phyloP scores from a whole-genome alignment of 2,113 vertebrate species.

The Takifugu flavidus region DNA sequence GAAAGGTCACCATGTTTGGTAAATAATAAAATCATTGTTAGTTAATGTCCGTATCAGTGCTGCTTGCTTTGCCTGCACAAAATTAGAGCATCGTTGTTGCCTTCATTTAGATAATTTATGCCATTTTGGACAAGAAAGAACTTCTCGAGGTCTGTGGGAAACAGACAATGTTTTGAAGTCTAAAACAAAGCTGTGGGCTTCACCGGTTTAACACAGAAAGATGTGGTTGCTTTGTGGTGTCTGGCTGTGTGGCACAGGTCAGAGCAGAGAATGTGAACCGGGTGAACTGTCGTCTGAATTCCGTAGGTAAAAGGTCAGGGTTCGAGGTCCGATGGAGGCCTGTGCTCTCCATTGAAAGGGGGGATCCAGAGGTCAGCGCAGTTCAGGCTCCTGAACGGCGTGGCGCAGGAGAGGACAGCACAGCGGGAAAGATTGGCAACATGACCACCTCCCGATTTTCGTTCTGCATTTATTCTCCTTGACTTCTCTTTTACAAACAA shows the following conservation, averaged over 20 bases:
- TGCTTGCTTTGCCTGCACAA: not conserved
- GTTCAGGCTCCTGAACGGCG: slow-evolving; percentile 18
- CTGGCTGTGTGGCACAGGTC: slow-evolving; percentile 26
- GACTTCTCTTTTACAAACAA: slow-evolving; percentile 38
- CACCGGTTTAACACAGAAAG: not conserved
- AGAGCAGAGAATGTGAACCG: slow-evolving; percentile 32
- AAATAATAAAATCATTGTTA: not conserved
- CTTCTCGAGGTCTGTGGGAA: not conserved
- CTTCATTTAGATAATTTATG: not conserved
- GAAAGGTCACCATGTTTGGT: not conserved
- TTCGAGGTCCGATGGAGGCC: slow-evolving; percentile 37
- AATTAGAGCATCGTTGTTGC: not conserved
- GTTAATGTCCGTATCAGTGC: not conserved
- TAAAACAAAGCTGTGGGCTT: slow-evolving; percentile 23
- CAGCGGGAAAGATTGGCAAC: slow-evolving; percentile 5
- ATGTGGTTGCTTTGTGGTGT: no score
- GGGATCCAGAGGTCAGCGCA: slow-evolving; percentile 21
- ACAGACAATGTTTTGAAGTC: slow-evolving; percentile 1
- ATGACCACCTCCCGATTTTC: not conserved
- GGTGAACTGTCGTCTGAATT: slow-evolving; percentile 37
- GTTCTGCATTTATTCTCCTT: slow-evolving; percentile 30
- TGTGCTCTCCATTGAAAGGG: slow-evolving; percentile 36
- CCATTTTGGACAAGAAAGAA: not conserved
- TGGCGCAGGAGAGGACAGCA: slow-evolving; percentile 9
- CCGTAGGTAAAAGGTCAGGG: slow-evolving; percentile 54